phyloP scores from a whole-genome alignment of 2,888 invertebrate species.

The Pimpla rufipes region DNA sequence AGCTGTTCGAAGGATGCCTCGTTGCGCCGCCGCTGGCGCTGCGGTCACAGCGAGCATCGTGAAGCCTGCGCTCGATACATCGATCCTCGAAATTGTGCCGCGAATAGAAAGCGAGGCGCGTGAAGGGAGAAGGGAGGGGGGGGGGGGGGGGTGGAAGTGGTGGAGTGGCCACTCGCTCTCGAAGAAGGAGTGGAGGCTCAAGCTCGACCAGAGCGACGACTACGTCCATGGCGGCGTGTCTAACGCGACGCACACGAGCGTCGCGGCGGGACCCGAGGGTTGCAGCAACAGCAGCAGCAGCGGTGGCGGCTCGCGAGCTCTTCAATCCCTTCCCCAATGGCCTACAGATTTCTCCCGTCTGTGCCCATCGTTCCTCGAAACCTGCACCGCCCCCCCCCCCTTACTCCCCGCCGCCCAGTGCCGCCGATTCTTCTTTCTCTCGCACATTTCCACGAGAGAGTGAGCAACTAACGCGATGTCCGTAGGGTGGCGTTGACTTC shows the following conservation, averaged over 20 bases:
- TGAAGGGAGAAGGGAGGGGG: slow-evolving; percentile 40
- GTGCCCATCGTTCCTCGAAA: not conserved
- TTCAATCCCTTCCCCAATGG: slow-evolving; percentile 15
- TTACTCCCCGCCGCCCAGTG: too few species aligned
- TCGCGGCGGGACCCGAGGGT: not conserved
- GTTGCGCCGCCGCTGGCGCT: slow-evolving; percentile 16
- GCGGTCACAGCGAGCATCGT: slow-evolving; percentile 67
- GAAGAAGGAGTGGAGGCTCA: slow-evolving; percentile 61
- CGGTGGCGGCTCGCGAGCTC: slow-evolving; percentile 9
- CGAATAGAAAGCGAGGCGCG: slow-evolving; percentile 77
- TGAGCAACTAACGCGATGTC: not conserved
- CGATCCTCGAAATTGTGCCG: slow-evolving; percentile 83
- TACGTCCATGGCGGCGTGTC: slow-evolving; percentile 34
- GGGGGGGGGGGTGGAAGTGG: slow-evolving; percentile 51
- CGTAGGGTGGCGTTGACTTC: not conserved
- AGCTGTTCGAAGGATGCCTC: not conserved
- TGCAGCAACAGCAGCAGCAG: slow-evolving; percentile 4
- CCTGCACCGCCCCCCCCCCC: not conserved
- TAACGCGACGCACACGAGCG: slow-evolving; percentile 26
- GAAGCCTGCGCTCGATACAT: slow-evolving; percentile 80
- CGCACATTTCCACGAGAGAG: slow-evolving; percentile 12
- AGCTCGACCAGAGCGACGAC: slow-evolving; percentile 57
- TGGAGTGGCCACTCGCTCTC: slow-evolving; percentile 62
- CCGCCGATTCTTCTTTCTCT: too few species aligned
- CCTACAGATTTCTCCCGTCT: slow-evolving; percentile 23